These are phyloP conservation scores for Eciton burchellii DNA, from an alignment of 1,140 invertebrate species.

Conservation along the genomic window DNA sequence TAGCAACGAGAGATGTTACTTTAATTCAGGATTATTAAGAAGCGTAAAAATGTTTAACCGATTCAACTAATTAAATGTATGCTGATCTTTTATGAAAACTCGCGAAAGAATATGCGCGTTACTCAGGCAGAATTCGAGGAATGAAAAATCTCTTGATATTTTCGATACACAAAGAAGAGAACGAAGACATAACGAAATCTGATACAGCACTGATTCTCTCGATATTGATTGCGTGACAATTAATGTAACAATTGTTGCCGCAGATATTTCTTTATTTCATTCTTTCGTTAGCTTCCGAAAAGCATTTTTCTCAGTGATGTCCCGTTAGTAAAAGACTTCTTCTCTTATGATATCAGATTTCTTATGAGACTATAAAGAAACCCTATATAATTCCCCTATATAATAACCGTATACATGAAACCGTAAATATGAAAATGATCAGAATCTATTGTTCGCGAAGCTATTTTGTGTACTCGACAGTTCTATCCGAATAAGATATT, in stretches of 20 bases:
- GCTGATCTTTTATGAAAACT: not conserved
- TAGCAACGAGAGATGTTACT: not conserved
- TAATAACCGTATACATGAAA: too few relatives aligned
- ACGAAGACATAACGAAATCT: not conserved
- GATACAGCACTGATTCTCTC: not conserved
- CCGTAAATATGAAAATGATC: not conserved
- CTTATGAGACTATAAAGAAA: not conserved
- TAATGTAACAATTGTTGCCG: constrained; percentile 36
- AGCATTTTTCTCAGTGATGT: not conserved
- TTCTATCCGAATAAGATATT: not conserved
- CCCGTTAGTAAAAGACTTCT: not conserved
- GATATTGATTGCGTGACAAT: constrained; percentile 25
- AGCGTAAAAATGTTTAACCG: not conserved
- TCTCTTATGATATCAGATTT: not conserved
- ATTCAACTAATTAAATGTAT: not conserved
- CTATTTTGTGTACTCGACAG: not conserved
- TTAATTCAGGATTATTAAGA: not conserved
- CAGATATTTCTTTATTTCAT: not conserved
- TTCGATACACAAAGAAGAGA: not conserved
- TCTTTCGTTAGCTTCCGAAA: not conserved
- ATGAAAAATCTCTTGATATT: too few relatives aligned
- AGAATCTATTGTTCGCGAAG: not conserved
- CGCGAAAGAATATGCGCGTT: too few relatives aligned
- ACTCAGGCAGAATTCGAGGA: not conserved
- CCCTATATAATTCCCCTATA: not conserved